Evolutionary conservation across 2,113 vertebrate species (phyloP), one percentile per base, ranked within the genome.

Genomic region (Leucoraja erinaceus): DNA sequence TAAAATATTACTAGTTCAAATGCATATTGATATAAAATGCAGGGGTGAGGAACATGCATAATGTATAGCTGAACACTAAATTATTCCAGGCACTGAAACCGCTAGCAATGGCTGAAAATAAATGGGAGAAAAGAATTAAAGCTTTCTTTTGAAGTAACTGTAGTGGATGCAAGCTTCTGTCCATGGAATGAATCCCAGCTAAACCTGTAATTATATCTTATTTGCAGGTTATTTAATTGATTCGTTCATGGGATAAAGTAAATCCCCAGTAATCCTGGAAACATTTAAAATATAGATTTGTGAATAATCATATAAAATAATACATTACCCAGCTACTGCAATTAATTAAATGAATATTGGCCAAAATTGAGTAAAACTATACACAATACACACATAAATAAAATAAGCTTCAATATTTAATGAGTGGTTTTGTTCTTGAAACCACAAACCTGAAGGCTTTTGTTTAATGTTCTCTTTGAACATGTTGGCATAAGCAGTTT

Each of bases 371-470:
- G 63, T 66, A 0, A 31, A 90, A 47, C 38, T 38, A n/a, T 91
- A 22, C 54, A 54, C 66, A 74, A 91, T 54, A 54, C 90, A 25
- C 20, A 25, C 20, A 54, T 72, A 33, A 38, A 38, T 68, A 68
- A 70, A 11, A 47, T 4, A 33, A 31, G 18, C 70, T 91, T 72
- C n/a, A 91, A 91, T 91, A 38, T 91, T 91, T 91, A 72, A 91
- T 91, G 90, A 91, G 33, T 90, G 66, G 33, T 54, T 91, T 91
- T 74, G 90, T 91, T 72, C 38, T 72, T 72, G 68, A 91, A 91
- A 91, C 33, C 68, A 54, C 33, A 47, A 74, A 28, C 22, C 72
- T 38, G 25, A 72, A 20, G 14, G 70, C 70, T 20, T 72, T 72
- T 72, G 18, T 20, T 0, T 72, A 72, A 20, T 20, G 25, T 90